Percentiles rank a stretch among this genome's conserved stretches.
These are phyloP conservation scores for Sisyra nigra DNA, from an alignment of 2,888 invertebrate species.

Conservation along the genomic window DNA sequence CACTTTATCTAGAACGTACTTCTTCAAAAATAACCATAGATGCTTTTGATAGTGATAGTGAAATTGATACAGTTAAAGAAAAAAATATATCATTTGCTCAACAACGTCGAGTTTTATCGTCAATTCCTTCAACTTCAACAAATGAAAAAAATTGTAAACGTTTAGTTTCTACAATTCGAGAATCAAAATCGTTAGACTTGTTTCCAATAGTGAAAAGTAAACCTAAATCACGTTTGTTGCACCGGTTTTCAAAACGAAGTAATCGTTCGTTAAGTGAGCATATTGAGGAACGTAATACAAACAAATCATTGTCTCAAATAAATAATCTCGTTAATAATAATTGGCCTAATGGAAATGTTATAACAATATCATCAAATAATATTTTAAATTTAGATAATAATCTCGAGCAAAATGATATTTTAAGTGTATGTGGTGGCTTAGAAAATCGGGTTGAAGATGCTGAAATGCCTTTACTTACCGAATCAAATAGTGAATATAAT, in stretches of 20 bases:
- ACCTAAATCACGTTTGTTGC: conserved; percentile 8
- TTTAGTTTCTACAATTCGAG: conserved; percentile 26
- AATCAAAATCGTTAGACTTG: conserved; percentile 48
- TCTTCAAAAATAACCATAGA: conserved; percentile 31
- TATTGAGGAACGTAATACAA: conserved; percentile 27
- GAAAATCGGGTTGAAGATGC: conserved; percentile 20
- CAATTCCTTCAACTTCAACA: conserved; percentile 41
- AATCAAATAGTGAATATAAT: conserved; percentile 14
- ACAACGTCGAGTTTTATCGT: conserved; percentile 40
- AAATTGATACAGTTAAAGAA: conserved; percentile 19
- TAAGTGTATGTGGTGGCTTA: conserved; percentile 16
- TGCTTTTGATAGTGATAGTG: conserved; percentile 24
- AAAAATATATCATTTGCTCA: conserved; percentile 16
- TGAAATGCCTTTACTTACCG: conserved; percentile 27
- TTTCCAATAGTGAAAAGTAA: conserved; percentile 27
- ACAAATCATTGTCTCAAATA: conserved; percentile 23
- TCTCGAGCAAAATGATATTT: conserved; percentile 14
- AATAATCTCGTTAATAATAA: conserved; percentile 32
- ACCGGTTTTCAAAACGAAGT: conserved; percentile 19
- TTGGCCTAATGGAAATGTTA: conserved; percentile 35
- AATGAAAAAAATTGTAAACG: conserved; percentile 14
- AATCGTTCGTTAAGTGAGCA: conserved; percentile 29
- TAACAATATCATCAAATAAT: conserved; percentile 19
- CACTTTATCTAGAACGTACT: conserved; percentile 33
- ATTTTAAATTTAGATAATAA: conserved; percentile 12